Evolutionary conservation across 2,797 vertebrate genomes (phyloP).

Genomic region (Notoglanidium macrostoma): DNA sequence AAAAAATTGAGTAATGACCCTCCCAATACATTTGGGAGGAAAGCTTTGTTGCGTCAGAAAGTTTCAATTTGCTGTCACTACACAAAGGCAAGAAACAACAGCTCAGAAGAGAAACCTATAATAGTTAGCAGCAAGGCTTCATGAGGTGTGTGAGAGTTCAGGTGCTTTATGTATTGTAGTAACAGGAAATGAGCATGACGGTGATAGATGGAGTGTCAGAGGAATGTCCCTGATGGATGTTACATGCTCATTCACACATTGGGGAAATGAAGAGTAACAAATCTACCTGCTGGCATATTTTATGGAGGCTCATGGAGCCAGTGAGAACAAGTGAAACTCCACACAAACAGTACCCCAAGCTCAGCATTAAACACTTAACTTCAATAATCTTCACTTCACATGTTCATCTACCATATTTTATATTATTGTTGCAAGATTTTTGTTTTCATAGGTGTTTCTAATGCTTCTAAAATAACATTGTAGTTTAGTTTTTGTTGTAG

Average conservation of each 20-base stretch:
- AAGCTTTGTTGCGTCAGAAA: neutral
- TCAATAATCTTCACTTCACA: neutral
- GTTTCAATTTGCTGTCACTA: neutral
- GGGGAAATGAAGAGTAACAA: neutral
- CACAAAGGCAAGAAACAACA: neutral
- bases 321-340: neutral
- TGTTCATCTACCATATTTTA: neutral
- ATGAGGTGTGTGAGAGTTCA: neutral
- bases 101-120: neutral
- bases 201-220: neutral
- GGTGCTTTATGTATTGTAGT: neutral
- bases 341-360: neutral
- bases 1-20: neutral
- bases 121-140: neutral
- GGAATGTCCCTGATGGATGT: neutral
- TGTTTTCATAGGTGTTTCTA: neutral
- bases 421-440: neutral
- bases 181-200: neutral
- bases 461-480: neutral
- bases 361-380: neutral
- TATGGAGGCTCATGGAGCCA: neutral
- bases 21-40: neutral
- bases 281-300: neutral
- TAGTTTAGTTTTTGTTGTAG: neutral
- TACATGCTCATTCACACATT: neutral